Percentiles rank a stretch among this genome's conserved stretches.
phyloP scores from a whole-genome alignment of 2,797 vertebrate genomes.

The Chanos chanos region DNA sequence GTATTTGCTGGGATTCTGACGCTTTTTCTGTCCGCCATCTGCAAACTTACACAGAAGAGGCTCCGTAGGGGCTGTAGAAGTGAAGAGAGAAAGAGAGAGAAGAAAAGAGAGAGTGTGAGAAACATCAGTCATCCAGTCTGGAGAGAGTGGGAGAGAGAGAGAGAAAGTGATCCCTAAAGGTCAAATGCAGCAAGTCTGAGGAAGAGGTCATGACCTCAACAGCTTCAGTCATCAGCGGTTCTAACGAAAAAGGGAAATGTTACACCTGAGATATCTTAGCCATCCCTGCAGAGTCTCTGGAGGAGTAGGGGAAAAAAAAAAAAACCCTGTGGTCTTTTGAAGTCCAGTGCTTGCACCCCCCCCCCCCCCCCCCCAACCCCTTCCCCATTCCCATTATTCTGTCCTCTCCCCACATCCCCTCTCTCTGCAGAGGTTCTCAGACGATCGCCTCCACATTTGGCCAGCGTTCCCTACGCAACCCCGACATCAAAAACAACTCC shows the following conservation, averaged over 20 bases:
- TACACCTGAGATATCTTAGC: constrained; percentile 40
- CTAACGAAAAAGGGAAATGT: constrained; percentile 42
- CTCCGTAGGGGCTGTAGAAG: constrained; percentile 87
- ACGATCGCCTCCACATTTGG: constrained; percentile 60
- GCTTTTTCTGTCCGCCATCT: constrained; percentile 98
- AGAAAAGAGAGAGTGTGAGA: neutral
- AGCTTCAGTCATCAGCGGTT: constrained; percentile 32
- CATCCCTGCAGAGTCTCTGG: constrained; percentile 26
- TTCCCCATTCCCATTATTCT: neutral
- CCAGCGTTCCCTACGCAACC: constrained; percentile 55
- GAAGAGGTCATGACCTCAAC: constrained; percentile 36
- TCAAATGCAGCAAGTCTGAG: constrained; percentile 35
- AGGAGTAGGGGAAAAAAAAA: constrained; percentile 25
- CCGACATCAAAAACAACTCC: constrained; percentile 69
- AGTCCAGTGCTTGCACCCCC: constrained; percentile 34
- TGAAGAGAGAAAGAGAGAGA: constrained; percentile 50
- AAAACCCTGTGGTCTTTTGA: constrained; percentile 41
- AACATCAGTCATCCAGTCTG: constrained; percentile 35
- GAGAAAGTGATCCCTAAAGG: constrained; percentile 33
- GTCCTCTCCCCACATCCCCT: neutral
- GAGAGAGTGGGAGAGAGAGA: constrained; percentile 17
- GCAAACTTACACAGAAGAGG: constrained; percentile 99
- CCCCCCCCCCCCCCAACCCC: neutral
- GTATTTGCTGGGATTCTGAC: constrained; percentile 98
- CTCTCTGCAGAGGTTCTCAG: constrained; percentile 37